Evolutionary conservation across 2,113 vertebrate genomes (phyloP), one percentile per base, ranked within the genome.

Genomic region (Leuciscus idus): DNA sequence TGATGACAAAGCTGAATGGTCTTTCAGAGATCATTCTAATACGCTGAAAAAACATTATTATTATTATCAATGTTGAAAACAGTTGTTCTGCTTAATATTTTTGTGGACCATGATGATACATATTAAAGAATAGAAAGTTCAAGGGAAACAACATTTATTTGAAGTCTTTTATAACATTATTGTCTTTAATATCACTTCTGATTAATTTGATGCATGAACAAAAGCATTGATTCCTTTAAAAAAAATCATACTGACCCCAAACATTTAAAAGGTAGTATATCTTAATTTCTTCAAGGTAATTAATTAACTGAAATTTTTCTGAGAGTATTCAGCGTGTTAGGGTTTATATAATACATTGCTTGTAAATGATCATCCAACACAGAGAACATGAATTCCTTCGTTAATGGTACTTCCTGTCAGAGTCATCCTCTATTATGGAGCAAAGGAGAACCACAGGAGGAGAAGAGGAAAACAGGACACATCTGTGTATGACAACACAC

Each of bases 401-500:
- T 83, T 87, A 91, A 87, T 83, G 76, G 64, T n/a, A 70, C 80
- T 80, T 86, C 85, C 85, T 90, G 84, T 73, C 52, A 81, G 10
- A 33, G 10, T 43, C 50, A 39, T 83, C 50, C 48, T 81, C 13
- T 50, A 39, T 68, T 85, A 89, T 79, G 70, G 87, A 86, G 52
- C n/a, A n/a, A 81, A 79, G 55, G 68, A 64, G 39, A 48, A 73
- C 2, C 39, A 83, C 73, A 86, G 2, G 50, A 62, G 50, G 39
- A 11, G 30, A 68, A 72, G 55, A 84, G 78, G 46, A 83, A 39
- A 91, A 91, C 92, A 91, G 88, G 91, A 90, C 55, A 76, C 72
- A 88, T 84, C 78, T 88, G 43, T 13, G 0, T 83, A 33, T 43
- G 30, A 59, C 61, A 39, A 86, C 48, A 83, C 75, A 36, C 59